These are phyloP conservation scores for Brotogeris chrysoptera DNA, from an alignment of 2,797 vertebrate species.

Conservation along the genomic window DNA sequence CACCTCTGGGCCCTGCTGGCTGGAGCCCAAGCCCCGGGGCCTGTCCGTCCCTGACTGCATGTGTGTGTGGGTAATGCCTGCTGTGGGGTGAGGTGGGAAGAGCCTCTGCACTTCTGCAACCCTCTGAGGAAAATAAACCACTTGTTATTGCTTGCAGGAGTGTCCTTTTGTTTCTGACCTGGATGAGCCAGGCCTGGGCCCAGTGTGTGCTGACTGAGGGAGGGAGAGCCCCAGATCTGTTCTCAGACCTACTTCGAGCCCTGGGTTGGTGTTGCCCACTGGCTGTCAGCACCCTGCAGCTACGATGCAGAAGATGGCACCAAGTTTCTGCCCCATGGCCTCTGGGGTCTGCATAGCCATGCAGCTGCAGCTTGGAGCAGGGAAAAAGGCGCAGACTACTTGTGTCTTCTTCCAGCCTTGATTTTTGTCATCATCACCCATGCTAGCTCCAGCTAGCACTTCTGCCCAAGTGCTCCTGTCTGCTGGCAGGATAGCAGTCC, in stretches of 20 bases:
- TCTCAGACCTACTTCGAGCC: background rate
- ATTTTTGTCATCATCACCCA: background rate
- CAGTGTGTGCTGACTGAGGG: background rate
- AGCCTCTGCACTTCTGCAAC: background rate
- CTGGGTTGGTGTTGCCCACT: accelerated
- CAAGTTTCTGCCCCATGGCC: background rate
- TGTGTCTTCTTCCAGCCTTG: background rate
- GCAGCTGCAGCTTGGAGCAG: background rate
- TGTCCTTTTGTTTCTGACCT: background rate
- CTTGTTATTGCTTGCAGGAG: background rate
- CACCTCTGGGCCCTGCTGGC: background rate
- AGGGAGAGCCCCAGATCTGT: background rate
- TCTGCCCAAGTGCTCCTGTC: background rate
- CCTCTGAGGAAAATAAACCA: constrained; percentile 33
- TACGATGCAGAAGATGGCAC: background rate
- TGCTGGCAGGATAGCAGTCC: background rate
- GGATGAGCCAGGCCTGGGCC: background rate
- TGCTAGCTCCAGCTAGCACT: background rate
- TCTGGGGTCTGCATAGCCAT: background rate
- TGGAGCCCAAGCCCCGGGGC: background rate
- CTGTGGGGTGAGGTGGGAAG: background rate
- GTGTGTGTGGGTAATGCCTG: background rate
- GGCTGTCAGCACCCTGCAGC: background rate
- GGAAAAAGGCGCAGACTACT: background rate
- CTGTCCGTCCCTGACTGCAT: background rate